These are phyloP conservation scores for Eupithecia abbreviata DNA, from an alignment of 2,888 invertebrate genomes.

Conservation along the genomic window DNA sequence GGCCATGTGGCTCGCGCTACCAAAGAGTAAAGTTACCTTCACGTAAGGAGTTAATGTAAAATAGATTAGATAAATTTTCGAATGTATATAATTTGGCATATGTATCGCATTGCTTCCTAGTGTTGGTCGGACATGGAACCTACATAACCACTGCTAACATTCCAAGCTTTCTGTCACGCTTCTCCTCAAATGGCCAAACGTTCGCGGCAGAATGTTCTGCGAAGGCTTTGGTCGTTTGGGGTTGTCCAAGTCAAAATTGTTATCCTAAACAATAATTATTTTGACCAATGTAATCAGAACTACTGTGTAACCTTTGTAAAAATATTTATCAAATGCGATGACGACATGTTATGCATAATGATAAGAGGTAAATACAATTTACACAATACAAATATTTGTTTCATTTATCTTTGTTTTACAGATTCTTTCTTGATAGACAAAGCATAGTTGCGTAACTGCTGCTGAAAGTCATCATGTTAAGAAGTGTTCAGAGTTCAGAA, in stretches of 20 bases:
- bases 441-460: background rate
- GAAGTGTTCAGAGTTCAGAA: conserved; percentile 2
- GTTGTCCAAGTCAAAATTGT: conserved; percentile 53
- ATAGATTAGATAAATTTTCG: conserved; percentile 71
- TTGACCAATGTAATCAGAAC: conserved; percentile 82
- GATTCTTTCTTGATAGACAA: background rate
- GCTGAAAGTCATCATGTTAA: background rate
- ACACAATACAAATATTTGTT: conserved; percentile 72
- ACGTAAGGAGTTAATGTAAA: conserved; percentile 74
- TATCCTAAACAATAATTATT: conserved; percentile 74
- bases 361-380: conserved; percentile 83
- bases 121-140: conserved; percentile 37
- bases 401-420: conserved; percentile 54
- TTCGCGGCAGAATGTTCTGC: conserved; percentile 2
- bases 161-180: conserved; percentile 75
- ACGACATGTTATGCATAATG: conserved; percentile 77
- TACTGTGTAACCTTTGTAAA: conserved; percentile 81
- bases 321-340: conserved; percentile 76
- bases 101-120: conserved; percentile 72
- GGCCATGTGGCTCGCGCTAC: conserved; percentile 76
- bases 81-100: conserved; percentile 76
- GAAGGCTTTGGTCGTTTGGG: conserved; percentile 22
- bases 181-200: conserved; percentile 45
- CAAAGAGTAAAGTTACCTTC: conserved; percentile 83
- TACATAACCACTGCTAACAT: conserved; percentile 60